phyloP scores from a whole-genome alignment of 2,113 vertebrate genomes.

The Struthio camelus region DNA sequence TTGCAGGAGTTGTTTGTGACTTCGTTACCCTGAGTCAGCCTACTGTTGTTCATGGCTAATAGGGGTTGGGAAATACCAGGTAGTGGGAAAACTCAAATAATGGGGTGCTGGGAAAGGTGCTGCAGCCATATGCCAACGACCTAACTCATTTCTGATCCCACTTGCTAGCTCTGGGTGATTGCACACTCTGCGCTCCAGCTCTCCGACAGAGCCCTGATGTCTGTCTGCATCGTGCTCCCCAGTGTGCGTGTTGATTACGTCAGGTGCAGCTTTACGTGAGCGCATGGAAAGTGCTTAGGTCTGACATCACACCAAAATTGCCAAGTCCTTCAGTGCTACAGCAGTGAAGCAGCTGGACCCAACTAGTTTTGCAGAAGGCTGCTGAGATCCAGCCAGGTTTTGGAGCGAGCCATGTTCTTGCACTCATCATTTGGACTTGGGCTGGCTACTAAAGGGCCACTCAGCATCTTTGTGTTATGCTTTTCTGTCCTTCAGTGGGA shows the following conservation, averaged over 20 bases:
- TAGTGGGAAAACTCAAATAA: not conserved
- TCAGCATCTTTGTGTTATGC: not conserved
- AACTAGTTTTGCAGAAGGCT: no score
- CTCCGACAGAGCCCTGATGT: not conserved
- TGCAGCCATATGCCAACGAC: not conserved
- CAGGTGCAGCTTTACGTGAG: not conserved
- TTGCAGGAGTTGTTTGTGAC: not conserved
- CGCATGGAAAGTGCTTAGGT: not conserved
- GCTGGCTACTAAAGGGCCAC: not conserved
- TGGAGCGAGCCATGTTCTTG: not conserved
- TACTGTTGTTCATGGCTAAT: not conserved
- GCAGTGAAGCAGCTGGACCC: not conserved
- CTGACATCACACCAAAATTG: not conserved
- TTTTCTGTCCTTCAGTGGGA: not conserved
- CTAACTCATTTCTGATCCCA: not conserved
- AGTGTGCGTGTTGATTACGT: not conserved
- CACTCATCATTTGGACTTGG: not conserved
- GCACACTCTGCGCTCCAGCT: not conserved
- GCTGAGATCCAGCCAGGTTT: no score
- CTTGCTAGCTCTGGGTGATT: not conserved
- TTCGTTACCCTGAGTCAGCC: not conserved
- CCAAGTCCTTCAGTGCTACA: not conserved
- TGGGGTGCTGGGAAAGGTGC: no score
- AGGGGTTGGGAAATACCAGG: not conserved
- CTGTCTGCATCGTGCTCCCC: not conserved